A percentile compares a stretch with the other conserved stretches of the same genome.
Evolutionary conservation across 2,797 vertebrate species (phyloP).

Genomic region (Apodemus agrarius): DNA sequence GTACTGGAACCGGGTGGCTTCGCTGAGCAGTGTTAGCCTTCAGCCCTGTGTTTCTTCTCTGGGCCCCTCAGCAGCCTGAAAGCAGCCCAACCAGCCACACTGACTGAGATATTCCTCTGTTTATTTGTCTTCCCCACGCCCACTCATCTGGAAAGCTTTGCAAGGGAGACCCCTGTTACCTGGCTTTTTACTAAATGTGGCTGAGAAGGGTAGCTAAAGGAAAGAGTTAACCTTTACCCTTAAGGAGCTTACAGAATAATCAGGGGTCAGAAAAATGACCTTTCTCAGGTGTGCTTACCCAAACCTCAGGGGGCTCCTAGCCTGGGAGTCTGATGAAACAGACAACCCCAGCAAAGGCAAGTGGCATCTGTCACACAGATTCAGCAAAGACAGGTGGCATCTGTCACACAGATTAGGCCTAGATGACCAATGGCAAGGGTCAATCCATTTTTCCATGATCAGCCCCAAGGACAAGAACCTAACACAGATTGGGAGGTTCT

Average conservation of each 20-base stretch:
- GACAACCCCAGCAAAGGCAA: not conserved
- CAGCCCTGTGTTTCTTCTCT: not conserved
- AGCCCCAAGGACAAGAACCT: not conserved
- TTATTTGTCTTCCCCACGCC: slow-evolving; percentile 58
- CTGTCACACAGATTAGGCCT: not conserved
- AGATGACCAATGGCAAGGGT: not conserved
- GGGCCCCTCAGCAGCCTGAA: not conserved
- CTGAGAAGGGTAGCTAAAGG: slow-evolving; percentile 10
- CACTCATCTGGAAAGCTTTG: slow-evolving; percentile 51
- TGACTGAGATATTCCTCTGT: not conserved
- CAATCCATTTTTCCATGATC: not conserved
- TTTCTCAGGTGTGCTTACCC: slow-evolving; percentile 34
- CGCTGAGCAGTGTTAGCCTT: not conserved
- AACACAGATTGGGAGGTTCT: not conserved
- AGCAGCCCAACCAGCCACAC: not conserved
- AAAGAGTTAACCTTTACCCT: slow-evolving; percentile 60
- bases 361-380: not conserved
- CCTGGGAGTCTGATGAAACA: not conserved
- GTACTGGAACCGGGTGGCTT: not conserved
- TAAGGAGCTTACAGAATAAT: slow-evolving; percentile 1
- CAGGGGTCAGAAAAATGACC: slow-evolving; percentile 17
- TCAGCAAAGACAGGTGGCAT: not conserved
- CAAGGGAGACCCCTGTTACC: not conserved
- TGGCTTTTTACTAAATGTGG: not conserved
- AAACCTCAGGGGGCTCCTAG: not conserved